Evolutionary conservation across 2,797 vertebrate genomes (phyloP).

Genomic region (Columba guinea): DNA sequence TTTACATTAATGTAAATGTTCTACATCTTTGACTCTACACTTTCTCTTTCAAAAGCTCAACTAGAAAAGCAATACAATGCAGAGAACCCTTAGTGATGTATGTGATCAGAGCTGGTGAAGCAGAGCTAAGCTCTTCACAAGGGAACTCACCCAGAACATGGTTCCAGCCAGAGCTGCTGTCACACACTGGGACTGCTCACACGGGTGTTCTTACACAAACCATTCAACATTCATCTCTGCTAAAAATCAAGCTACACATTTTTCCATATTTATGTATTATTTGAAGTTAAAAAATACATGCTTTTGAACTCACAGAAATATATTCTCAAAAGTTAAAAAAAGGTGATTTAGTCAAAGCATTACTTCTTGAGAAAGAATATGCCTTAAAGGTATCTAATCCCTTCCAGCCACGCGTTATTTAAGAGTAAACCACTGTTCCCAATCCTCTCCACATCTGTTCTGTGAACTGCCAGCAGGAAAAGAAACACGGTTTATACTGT

Average conservation of each 20-base stretch:
- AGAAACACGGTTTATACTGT: neutral
- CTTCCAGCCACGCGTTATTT: neutral
- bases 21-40: neutral
- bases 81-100: neutral
- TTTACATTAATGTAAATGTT: neutral
- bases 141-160: constrained; percentile 8
- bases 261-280: neutral
- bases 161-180: neutral
- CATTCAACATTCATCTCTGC: neutral
- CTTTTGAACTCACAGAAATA: neutral
- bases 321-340: neutral
- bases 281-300: neutral
- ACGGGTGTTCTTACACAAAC: neutral
- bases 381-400: neutral
- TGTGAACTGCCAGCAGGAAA: neutral
- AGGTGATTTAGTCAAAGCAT: neutral
- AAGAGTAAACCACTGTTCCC: neutral
- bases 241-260: neutral
- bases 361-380: neutral
- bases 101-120: neutral
- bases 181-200: neutral
- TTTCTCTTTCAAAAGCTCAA: constrained; percentile 4
- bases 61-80: neutral
- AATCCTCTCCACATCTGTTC: neutral
- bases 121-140: neutral